A percentile compares a stretch with the other conserved stretches of the same genome.
These are phyloP conservation scores for Malurus cyaneus DNA, from an alignment of 2,113 vertebrate species.

Conservation along the genomic window DNA sequence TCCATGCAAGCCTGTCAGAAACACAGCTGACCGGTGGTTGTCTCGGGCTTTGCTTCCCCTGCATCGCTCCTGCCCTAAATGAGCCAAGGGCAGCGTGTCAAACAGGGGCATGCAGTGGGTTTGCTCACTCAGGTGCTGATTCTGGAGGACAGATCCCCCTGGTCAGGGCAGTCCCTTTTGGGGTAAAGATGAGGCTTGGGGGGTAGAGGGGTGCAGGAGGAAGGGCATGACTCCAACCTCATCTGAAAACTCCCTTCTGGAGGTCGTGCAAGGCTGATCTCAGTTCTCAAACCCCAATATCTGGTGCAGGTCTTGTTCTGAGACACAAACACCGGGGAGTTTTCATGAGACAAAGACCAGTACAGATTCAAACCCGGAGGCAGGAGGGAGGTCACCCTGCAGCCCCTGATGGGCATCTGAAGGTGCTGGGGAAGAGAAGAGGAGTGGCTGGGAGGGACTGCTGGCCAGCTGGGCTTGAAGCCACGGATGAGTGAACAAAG, in stretches of 20 bases:
- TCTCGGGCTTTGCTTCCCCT: background rate
- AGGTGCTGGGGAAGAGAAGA: background rate
- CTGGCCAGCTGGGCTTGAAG: background rate
- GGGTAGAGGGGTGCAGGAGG: background rate
- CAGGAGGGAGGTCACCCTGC: background rate
- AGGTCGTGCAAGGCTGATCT: rapidly evolving
- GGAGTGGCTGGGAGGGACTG: background rate
- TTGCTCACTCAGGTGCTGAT: background rate
- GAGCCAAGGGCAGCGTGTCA: background rate
- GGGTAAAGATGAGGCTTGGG: rapidly evolving
- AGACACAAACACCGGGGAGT: background rate
- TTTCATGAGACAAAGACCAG: background rate
- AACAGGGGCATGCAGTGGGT: background rate
- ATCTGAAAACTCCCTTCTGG: background rate
- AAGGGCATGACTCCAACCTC: background rate
- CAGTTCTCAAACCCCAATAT: rapidly evolving
- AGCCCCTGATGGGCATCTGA: background rate
- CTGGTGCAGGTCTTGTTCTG: background rate
- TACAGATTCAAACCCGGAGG: rapidly evolving
- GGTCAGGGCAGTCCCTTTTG: background rate
- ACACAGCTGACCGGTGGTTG: background rate
- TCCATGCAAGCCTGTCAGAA: rapidly evolving
- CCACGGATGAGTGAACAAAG: background rate
- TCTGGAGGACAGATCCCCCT: background rate
- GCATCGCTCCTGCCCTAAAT: rapidly evolving